phyloP scores from a whole-genome alignment of 2,888 invertebrate species.

The Eristalis intricaria region DNA sequence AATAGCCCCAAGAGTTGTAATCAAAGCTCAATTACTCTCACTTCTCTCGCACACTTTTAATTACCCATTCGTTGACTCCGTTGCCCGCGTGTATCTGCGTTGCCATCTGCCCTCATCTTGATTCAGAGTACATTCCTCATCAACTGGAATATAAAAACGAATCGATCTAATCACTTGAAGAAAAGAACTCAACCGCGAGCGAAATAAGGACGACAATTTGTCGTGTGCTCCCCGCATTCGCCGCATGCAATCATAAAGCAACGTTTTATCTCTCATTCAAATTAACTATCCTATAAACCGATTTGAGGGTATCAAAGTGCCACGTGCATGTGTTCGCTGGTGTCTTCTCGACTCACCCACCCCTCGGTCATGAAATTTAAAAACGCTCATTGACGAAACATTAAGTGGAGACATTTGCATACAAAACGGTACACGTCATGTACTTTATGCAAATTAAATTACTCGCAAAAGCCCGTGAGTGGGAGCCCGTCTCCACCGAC shows the following conservation, averaged over 20 bases:
- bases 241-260: conserved; percentile 27
- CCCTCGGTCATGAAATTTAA: conserved; percentile 3
- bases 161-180: not conserved
- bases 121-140: not conserved
- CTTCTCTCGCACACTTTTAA: not conserved
- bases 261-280: conserved; percentile 9
- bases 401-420: conserved; percentile 32
- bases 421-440: conserved; percentile 24
- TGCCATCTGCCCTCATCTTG: not conserved
- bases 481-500: conserved; percentile 1
- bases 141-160: not conserved
- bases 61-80: not conserved
- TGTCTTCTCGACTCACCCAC: not conserved
- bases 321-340: not conserved
- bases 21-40: not conserved
- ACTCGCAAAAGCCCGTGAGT: not conserved
- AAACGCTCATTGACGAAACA: conserved; percentile 28
- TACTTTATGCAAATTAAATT: conserved; percentile 58
- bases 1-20: not conserved
- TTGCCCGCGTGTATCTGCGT: not conserved
- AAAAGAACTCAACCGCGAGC: not conserved
- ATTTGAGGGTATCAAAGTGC: conserved; percentile 32
- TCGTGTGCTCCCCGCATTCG: not conserved
- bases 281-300: conserved; percentile 38
- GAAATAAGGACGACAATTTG: conserved; percentile 13